Base-by-base conservation (phyloP, 2,888 invertebrate genomes). In the Camponotus fellah region DNA sequence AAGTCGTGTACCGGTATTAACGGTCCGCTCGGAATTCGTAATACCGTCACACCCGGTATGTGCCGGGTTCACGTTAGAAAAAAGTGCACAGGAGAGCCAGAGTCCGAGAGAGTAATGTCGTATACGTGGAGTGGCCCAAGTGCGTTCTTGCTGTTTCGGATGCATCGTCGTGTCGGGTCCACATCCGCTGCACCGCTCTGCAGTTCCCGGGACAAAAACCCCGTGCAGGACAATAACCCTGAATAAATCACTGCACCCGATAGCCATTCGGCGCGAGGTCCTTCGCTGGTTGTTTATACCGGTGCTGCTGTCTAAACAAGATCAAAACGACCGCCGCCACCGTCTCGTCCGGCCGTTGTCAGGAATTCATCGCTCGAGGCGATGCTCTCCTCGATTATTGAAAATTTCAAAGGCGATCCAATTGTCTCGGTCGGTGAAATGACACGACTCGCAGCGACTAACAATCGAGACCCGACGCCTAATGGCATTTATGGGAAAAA, bases 171-270 rank as follows among this genome's bases (percentile, higher is more conserved):
- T 32, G 32, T 1, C 71, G 46, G n/a, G 12, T 17, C 8, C 49
- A 68, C 65, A 69, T 81, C 60, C 84, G 75, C 21, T 12, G 53
- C 71, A 3, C 32, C 37, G 53, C 32, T 58, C 64, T 82, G 82
- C 87, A 84, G 37, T 80, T 34, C 71, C 46, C 60, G 60, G 90
- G 89, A 91, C 90, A 92, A 92, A 92, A 93, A 92, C 88, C 89
- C 86, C 88, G 87, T 58, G 82, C 82, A 88, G 93, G 92, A 93
- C 93, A 92, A 93, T 93, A 92, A 93, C 93, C 93, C 92, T 91
- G 92, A 92, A 92, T 92, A 92, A 91, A 92, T 92, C 91, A 92
- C 90, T 90, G 85, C 77, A 74, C 86, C 83, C 87, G 87, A 89
- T 90, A 89, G 85, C 84, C 88, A 85, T 89, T 87, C 86, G 89